These are phyloP conservation scores for Holothuria scabra DNA, from an alignment of 53 echinoderm and acorn worm species.

Conservation along the genomic window DNA sequence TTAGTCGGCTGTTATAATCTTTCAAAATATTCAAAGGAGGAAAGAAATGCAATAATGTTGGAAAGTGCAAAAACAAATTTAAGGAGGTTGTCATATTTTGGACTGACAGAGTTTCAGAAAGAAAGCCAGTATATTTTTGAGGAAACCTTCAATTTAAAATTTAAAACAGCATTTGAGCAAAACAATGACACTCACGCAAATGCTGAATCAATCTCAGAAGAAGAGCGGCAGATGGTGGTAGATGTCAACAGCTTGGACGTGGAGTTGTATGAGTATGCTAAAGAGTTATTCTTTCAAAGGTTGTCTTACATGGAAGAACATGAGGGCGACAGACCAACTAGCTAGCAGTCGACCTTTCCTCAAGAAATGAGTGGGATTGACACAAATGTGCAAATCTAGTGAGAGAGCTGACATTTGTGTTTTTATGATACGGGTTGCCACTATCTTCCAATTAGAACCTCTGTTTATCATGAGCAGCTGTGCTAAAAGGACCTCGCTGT, in stretches of 20 bases:
- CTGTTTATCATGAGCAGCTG: conserved; percentile 13
- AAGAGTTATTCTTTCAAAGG: conserved; percentile 80
- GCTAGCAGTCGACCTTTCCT: conserved; percentile 16
- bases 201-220: conserved; percentile 35
- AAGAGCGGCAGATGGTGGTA: conserved; percentile 50
- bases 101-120: conserved; percentile 82
- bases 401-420: conserved; percentile 18
- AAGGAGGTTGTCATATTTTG: conserved; percentile 75
- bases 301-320: conserved; percentile 64
- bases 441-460: conserved; percentile 36
- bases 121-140: conserved; percentile 90
- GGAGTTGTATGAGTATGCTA: conserved; percentile 83
- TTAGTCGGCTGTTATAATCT: conserved; percentile 84
- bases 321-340: conserved; percentile 21
- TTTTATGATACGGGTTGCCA: conserved; percentile 41
- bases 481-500: neutral
- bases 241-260: conserved; percentile 67
- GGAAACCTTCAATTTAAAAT: conserved; percentile 78
- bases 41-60: conserved; percentile 70
- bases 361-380: conserved; percentile 6
- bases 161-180: conserved; percentile 69
- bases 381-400: neutral
- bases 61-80: conserved; percentile 85
- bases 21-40: conserved; percentile 58
- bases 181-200: conserved; percentile 72